Evolutionary conservation across 2,797 vertebrate species (phyloP).

Genomic region (Urocyon cinereoargenteus): DNA sequence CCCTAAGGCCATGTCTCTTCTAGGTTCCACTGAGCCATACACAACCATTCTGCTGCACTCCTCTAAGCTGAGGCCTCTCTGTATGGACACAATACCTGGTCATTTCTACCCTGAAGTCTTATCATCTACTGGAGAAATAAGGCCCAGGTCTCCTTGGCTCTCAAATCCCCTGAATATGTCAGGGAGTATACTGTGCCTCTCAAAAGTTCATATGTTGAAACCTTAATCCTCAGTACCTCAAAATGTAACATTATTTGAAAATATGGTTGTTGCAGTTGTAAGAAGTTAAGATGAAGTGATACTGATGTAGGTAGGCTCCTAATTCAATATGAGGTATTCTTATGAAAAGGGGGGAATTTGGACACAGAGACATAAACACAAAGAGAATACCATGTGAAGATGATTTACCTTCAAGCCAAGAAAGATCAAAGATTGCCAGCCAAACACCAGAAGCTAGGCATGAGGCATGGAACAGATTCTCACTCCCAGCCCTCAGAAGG

Average conservation of each 20-base stretch:
- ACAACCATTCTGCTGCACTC: not conserved
- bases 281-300: not conserved
- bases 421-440: not conserved
- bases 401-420: not conserved
- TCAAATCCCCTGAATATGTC: not conserved
- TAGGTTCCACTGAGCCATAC: not conserved
- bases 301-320: not conserved
- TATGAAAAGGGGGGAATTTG: not conserved
- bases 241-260: not conserved
- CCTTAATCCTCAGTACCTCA: not conserved
- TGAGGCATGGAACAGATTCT: not conserved
- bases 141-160: not conserved
- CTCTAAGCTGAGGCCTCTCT: not conserved
- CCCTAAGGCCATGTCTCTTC: not conserved
- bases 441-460: not conserved
- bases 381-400: not conserved
- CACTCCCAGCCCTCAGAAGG: not conserved
- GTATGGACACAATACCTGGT: not conserved
- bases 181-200: not conserved
- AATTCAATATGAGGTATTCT: not conserved
- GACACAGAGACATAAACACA: not conserved
- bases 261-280: not conserved
- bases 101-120: not conserved
- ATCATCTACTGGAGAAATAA: not conserved
- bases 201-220: not conserved